Percentiles rank a stretch among this genome's conserved stretches.
These are phyloP conservation scores for Uria lomvia DNA, from an alignment of 2,113 vertebrate genomes.

Conservation along the genomic window DNA sequence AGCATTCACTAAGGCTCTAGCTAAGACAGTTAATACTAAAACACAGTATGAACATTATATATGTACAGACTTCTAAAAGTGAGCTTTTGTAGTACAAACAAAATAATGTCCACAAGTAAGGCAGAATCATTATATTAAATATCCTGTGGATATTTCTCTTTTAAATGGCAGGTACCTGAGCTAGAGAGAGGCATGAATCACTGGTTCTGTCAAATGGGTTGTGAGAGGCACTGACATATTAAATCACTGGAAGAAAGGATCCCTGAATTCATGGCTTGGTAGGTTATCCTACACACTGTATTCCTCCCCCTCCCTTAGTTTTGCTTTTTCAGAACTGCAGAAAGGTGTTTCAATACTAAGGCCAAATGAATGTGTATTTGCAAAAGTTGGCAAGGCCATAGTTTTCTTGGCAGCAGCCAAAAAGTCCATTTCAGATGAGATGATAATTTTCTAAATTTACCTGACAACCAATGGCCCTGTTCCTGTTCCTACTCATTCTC, in stretches of 20 bases:
- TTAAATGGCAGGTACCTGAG: background rate
- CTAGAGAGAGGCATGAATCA: background rate
- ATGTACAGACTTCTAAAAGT: background rate
- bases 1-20: background rate
- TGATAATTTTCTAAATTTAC: background rate
- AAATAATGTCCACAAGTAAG: background rate
- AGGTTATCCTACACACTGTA: background rate
- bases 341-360: background rate
- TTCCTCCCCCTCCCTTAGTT: background rate
- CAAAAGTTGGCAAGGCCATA: background rate
- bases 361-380: background rate
- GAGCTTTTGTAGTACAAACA: background rate
- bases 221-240: background rate
- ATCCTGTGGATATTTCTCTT: background rate
- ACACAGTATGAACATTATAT: background rate
- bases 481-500: background rate
- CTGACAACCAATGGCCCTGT: background rate
- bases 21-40: background rate
- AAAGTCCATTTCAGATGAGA: background rate
- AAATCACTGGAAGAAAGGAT: background rate
- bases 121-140: background rate
- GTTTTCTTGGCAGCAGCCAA: background rate
- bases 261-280: background rate
- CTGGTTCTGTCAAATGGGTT: background rate
- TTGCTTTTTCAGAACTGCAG: background rate